Conservation (phyloP, 2,888 invertebrate genomes). For the Scaptomyza cyrtandrae region DNA sequence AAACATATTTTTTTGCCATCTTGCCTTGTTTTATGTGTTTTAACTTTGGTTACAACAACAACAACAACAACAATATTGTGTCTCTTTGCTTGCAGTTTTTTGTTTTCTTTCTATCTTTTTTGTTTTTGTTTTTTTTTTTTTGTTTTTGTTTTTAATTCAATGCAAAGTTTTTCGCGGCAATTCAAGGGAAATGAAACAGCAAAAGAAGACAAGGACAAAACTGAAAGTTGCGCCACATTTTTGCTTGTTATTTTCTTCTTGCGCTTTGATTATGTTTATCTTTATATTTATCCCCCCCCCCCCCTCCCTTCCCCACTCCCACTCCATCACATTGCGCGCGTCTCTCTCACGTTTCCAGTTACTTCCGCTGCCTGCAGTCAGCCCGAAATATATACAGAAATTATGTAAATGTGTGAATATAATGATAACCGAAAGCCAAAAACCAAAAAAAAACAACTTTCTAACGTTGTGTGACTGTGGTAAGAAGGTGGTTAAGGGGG, state of each 20-base stretch:
- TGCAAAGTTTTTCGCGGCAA: constrained; percentile 57
- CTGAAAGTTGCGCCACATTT: constrained; percentile 62
- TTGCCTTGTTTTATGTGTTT: constrained; percentile 68
- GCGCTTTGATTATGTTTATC: constrained; percentile 75
- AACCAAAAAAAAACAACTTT: constrained; percentile 17
- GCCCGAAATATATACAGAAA: constrained; percentile 52
- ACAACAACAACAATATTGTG: constrained; percentile 8
- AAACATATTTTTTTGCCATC: constrained; percentile 71
- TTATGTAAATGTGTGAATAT: constrained; percentile 77
- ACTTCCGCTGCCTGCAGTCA: constrained; percentile 9
- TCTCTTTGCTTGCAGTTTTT: constrained; percentile 20
- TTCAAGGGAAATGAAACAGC: constrained; percentile 7
- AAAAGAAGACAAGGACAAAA: constrained; percentile 14
- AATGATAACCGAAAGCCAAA: constrained; percentile 63
- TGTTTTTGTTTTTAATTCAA: constrained; percentile 60
- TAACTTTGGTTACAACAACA: constrained; percentile 59
- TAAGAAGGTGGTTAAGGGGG: background rate
- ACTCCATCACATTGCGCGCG: no score
- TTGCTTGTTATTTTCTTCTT: constrained; percentile 61
- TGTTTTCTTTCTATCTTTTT: constrained; percentile 10
- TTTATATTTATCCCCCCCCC: constrained; percentile 50
- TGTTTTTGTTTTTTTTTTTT: constrained; percentile 34
- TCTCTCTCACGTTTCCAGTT: background rate
- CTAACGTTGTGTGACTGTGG: constrained; percentile 12
- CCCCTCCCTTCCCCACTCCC: no score